Conservation (phyloP, 2,113 vertebrate genomes). For the Coreoperca whiteheadi region DNA sequence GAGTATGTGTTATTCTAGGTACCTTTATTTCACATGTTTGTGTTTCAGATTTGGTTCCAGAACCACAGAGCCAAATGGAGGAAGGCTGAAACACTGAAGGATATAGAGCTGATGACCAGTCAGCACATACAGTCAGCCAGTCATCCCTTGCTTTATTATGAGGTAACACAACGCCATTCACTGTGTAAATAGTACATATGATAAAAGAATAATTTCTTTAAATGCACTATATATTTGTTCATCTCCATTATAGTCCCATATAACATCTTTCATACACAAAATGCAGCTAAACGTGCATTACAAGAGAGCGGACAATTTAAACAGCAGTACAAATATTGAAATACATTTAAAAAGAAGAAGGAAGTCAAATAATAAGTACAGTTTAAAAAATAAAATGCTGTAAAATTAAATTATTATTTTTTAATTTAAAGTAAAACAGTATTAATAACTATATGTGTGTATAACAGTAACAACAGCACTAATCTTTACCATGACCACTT, state of each 20-base stretch:
- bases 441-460: not conserved
- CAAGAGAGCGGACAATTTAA: not conserved
- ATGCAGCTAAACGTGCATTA: not conserved
- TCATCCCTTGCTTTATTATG: conserved; percentile 40
- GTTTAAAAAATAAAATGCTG: not conserved
- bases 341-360: not conserved
- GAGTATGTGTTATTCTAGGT: not conserved
- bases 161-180: conserved; percentile 53
- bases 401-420: not conserved
- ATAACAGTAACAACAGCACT: not conserved
- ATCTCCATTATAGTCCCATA: not conserved
- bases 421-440: not conserved
- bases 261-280: not conserved
- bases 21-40: not conserved
- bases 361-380: not conserved
- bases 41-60: conserved; percentile 78
- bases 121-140: conserved; percentile 15
- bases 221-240: not conserved
- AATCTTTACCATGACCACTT: not conserved
- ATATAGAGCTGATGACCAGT: conserved; percentile 49
- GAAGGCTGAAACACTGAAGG: conserved; percentile 70
- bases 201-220: not conserved
- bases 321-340: not conserved
- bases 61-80: conserved; percentile 80
- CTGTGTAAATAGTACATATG: not conserved